A percentile compares a stretch with the other conserved stretches of the same genome.
These are phyloP conservation scores for Pelmatolapia mariae DNA, from an alignment of 2,113 vertebrate genomes.

Conservation along the genomic window DNA sequence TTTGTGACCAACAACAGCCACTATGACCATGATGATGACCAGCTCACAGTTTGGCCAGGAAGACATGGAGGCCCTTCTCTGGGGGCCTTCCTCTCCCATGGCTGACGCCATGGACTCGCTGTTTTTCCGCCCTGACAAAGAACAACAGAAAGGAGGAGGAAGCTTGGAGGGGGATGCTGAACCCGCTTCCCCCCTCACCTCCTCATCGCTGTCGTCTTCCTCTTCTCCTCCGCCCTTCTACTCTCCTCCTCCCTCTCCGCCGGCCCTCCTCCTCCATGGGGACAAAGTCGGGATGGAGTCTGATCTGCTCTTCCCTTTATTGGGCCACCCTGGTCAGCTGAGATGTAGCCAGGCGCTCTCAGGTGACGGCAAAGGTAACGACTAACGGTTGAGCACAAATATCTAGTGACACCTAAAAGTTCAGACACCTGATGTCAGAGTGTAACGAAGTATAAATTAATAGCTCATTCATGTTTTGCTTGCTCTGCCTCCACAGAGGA, in stretches of 20 bases:
- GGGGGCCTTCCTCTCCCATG: conserved; percentile 87
- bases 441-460: neutral
- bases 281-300: conserved; percentile 55
- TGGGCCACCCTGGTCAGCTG: conserved; percentile 74
- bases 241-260: conserved; percentile 49
- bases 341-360: conserved; percentile 52
- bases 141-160: conserved; percentile 44
- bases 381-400: neutral
- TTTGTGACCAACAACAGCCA: conserved; percentile 68
- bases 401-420: neutral
- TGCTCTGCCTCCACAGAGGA: conserved; percentile 68
- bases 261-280: conserved; percentile 26
- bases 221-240: conserved; percentile 61
- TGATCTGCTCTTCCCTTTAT: conserved; percentile 72
- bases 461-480: neutral
- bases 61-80: conserved; percentile 82
- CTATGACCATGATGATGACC: conserved; percentile 85
- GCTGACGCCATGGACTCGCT: conserved; percentile 77
- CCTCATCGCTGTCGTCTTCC: conserved; percentile 53
- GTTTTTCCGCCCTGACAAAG: conserved; percentile 62
- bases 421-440: neutral
- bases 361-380: conserved; percentile 78
- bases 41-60: conserved; percentile 89
- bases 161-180: conserved; percentile 67
- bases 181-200: conserved; percentile 50